These are phyloP conservation scores for Apodemia hepburni DNA, from an alignment of 2,888 invertebrate genomes.

Conservation along the genomic window DNA sequence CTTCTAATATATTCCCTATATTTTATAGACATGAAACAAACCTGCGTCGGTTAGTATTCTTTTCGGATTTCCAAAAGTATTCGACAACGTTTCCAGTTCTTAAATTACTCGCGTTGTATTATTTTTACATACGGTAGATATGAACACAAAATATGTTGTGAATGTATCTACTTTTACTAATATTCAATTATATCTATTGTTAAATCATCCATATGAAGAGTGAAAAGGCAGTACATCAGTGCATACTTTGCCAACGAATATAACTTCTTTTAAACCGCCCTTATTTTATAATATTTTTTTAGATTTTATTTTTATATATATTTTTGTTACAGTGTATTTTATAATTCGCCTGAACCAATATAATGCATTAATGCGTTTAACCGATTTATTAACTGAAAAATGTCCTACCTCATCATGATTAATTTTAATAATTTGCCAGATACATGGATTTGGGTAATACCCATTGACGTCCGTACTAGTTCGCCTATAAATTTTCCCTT, in stretches of 20 bases:
- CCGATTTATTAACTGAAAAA: slow-evolving; percentile 5
- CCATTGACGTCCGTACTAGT: slow-evolving; percentile 36
- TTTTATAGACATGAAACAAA: slow-evolving; percentile 5
- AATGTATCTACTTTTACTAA: slow-evolving; percentile 9
- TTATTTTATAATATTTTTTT: slow-evolving; percentile 6
- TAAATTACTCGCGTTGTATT: slow-evolving; percentile 5
- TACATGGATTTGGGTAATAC: slow-evolving; percentile 35
- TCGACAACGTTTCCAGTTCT: slow-evolving; percentile 20
- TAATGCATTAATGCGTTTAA: background rate
- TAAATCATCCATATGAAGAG: slow-evolving; percentile 14
- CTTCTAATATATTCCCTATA: slow-evolving; percentile 30
- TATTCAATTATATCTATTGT: background rate
- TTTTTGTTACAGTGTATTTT: background rate
- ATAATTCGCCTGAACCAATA: slow-evolving; percentile 1
- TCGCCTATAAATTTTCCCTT: slow-evolving; percentile 33
- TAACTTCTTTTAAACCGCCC: background rate
- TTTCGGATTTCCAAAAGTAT: slow-evolving; percentile 13
- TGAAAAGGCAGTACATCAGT: slow-evolving; percentile 6
- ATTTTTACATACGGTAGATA: slow-evolving; percentile 10
- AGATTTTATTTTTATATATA: no score
- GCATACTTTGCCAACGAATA: slow-evolving; percentile 6
- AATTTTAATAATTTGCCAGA: slow-evolving; percentile 33
- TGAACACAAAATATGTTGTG: slow-evolving; percentile 13
- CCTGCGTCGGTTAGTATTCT: slow-evolving; percentile 13
- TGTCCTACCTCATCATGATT: slow-evolving; percentile 36